Percentiles rank a stretch among this genome's conserved stretches.
phyloP scores from a whole-genome alignment of 2,888 invertebrate species.

The Drosophila conformis region DNA sequence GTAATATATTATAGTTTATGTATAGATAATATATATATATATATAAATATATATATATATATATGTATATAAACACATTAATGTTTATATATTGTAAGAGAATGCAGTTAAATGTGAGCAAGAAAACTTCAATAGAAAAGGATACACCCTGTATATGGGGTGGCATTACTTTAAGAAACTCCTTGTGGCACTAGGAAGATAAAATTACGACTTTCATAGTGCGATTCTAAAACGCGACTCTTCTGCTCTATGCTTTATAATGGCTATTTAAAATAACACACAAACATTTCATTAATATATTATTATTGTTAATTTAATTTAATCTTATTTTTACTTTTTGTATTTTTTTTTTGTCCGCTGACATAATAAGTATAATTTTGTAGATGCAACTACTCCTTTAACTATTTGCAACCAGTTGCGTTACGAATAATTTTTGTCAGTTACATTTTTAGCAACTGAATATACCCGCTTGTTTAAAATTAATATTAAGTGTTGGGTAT shows the following conservation, averaged over 20 bases:
- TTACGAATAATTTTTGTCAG: neutral
- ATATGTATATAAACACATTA: neutral
- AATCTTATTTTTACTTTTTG: neutral
- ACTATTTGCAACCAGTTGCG: neutral
- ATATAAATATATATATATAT: slow-evolving; percentile 6
- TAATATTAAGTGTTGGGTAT: slow-evolving; percentile 12
- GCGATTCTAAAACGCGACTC: neutral
- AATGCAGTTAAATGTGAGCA: slow-evolving; percentile 1
- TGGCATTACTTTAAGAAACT: neutral
- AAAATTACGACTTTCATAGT: neutral
- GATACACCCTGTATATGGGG: neutral
- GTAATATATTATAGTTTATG: slow-evolving; percentile 32
- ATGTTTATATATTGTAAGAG: slow-evolving; percentile 4
- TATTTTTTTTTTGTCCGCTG: neutral
- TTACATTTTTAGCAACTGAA: neutral
- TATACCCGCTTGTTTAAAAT: neutral
- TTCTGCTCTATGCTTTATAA: neutral
- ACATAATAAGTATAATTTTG: neutral
- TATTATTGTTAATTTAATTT: neutral
- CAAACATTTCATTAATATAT: neutral
- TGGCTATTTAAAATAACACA: neutral
- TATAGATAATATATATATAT: neutral
- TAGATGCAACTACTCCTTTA: neutral
- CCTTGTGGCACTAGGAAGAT: neutral
- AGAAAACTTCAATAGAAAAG: neutral